Evolutionary conservation across 2,113 vertebrate genomes (phyloP).

Genomic region (Coptodon rendalli): DNA sequence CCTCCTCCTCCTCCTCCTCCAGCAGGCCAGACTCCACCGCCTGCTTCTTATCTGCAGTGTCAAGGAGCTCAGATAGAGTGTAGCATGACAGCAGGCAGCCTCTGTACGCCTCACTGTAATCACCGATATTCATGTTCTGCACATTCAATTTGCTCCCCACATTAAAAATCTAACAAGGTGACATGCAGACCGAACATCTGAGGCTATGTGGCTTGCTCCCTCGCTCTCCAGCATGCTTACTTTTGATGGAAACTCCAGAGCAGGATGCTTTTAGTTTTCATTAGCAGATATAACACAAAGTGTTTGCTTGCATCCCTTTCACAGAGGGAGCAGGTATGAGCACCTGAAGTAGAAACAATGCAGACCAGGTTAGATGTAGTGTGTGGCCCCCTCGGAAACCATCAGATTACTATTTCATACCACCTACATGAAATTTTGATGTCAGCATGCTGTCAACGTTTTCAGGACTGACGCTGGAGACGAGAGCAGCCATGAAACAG

Average conservation of each 20-base stretch:
- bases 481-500: not conserved
- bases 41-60: conserved; percentile 45
- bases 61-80: conserved; percentile 18
- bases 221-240: not conserved
- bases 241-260: not conserved
- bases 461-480: not conserved
- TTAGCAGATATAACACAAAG: not conserved
- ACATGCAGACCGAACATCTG: not conserved
- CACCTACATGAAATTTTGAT: conserved; percentile 34
- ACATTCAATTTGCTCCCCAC: not conserved
- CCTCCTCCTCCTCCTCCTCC: not conserved
- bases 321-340: not conserved
- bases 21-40: not conserved
- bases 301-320: not conserved
- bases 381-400: not conserved
- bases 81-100: not conserved
- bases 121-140: conserved; percentile 1
- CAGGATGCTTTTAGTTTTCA: not conserved
- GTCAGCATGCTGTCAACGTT: not conserved
- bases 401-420: conserved; percentile 41
- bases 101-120: not conserved
- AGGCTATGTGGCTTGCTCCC: not conserved
- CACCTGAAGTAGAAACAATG: not conserved
- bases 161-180: not conserved
- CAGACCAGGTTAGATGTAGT: not conserved